Evolutionary conservation across 2,888 invertebrate species (phyloP).

Genomic region (Diarsia brunnea): DNA sequence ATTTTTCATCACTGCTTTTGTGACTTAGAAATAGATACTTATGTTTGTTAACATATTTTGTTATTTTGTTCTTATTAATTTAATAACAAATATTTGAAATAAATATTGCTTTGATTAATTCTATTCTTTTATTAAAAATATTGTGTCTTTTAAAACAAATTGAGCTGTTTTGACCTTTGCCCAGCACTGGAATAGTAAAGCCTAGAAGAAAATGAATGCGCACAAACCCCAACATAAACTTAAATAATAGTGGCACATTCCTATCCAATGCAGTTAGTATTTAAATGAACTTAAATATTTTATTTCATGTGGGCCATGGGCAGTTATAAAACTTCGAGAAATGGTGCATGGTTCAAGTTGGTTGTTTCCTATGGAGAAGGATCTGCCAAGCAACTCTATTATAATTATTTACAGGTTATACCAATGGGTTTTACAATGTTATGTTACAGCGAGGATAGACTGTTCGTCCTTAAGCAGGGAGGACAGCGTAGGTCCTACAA

Average conservation of each 20-base stretch:
- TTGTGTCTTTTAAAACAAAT: background rate
- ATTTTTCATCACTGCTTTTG: constrained; percentile 75
- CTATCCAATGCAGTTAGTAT: too few species aligned
- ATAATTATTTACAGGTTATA: too few species aligned
- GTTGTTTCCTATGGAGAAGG: background rate
- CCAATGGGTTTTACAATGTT: too few species aligned
- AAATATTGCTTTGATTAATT: constrained; percentile 85
- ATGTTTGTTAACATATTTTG: constrained; percentile 89
- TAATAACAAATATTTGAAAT: constrained; percentile 85
- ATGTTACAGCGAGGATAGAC: too few species aligned
- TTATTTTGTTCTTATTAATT: constrained; percentile 86
- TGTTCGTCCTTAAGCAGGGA: too few species aligned
- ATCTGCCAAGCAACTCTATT: too few species aligned
- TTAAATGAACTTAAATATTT: background rate
- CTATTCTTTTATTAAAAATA: background rate
- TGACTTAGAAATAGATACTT: constrained; percentile 87
- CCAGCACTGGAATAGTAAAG: background rate
- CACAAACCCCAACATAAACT: background rate
- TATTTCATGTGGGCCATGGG: background rate
- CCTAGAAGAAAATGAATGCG: background rate
- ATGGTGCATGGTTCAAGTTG: background rate
- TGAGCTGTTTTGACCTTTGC: background rate
- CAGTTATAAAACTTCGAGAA: background rate
- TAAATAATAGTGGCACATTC: background rate
- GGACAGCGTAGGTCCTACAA: too few species aligned